These are phyloP conservation scores for Papilio gigon DNA, from an alignment of 2,888 invertebrate species.

Conservation along the genomic window DNA sequence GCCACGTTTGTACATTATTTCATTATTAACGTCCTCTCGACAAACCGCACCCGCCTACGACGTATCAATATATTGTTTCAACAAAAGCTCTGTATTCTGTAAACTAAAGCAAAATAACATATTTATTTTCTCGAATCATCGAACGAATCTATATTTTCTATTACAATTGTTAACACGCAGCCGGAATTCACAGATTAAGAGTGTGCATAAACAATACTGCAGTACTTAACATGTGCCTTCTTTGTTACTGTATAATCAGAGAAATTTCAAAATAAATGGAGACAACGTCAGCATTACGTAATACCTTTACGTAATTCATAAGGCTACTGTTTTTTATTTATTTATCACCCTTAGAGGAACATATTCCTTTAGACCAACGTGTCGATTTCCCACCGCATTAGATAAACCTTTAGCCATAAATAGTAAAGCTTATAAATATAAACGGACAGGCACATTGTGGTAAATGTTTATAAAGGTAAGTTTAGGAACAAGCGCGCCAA, in stretches of 20 bases:
- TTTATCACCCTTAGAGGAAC: too few species aligned
- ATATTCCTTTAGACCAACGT: background rate
- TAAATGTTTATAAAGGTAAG: constrained; percentile 8
- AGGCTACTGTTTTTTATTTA: too few species aligned
- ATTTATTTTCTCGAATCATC: background rate
- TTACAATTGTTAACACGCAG: background rate
- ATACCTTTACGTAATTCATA: too few species aligned
- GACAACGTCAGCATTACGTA: too few species aligned
- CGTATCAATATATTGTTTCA: constrained; percentile 20
- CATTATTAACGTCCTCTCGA: constrained; percentile 14
- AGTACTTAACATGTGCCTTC: too few species aligned
- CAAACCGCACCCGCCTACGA: constrained; percentile 11
- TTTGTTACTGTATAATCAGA: too few species aligned
- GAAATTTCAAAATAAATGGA: too few species aligned
- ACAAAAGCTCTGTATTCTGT: constrained; percentile 7
- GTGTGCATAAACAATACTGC: background rate
- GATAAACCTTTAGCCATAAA: constrained; percentile 1
- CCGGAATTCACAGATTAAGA: background rate
- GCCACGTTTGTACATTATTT: background rate
- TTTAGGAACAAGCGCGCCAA: background rate
- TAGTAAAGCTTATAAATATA: constrained; percentile 9
- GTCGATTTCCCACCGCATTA: background rate
- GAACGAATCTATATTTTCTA: constrained; percentile 9
- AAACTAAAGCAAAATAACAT: background rate
- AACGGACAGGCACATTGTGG: constrained; percentile 4